A percentile compares a stretch with the other conserved stretches of the same genome.
Conservation (phyloP, 2,888 invertebrate species). For the Autographa pulchrina region DNA sequence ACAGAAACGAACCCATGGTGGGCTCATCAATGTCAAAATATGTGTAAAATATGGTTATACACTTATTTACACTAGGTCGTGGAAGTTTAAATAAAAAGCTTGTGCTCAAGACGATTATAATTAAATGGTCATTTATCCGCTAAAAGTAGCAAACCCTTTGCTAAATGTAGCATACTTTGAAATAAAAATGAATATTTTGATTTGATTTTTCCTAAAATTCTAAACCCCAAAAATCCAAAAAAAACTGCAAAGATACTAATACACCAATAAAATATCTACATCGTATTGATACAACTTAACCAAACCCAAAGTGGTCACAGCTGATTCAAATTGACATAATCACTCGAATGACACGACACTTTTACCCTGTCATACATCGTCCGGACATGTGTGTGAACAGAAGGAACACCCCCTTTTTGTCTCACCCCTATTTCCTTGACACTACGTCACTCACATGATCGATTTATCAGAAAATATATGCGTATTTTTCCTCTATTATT, state of each 20-base stretch:
- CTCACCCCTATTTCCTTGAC: not conserved
- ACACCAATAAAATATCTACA: not conserved
- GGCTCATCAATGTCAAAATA: not conserved
- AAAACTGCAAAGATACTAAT: no score
- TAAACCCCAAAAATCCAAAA: no score
- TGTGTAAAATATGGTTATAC: not conserved
- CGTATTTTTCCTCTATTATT: slow-evolving; percentile 23
- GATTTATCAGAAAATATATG: not conserved
- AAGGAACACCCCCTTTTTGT: not conserved
- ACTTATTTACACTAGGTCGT: not conserved
- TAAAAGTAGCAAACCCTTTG: no score
- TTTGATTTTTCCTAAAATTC: no score
- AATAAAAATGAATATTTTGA: no score
- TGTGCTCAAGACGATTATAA: no score
- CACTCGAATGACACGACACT: not conserved
- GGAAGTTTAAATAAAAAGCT: no score
- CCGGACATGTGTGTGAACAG: not conserved
- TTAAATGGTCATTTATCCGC: no score
- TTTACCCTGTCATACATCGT: slow-evolving; percentile 4
- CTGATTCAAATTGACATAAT: slow-evolving; percentile 4
- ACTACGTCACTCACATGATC: slow-evolving; percentile 1
- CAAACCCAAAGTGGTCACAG: not conserved
- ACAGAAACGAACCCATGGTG: not conserved
- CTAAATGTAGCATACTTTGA: no score
- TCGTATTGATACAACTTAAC: not conserved